Conservation (phyloP, 2,797 vertebrate genomes). For the Australoheros facetus region DNA sequence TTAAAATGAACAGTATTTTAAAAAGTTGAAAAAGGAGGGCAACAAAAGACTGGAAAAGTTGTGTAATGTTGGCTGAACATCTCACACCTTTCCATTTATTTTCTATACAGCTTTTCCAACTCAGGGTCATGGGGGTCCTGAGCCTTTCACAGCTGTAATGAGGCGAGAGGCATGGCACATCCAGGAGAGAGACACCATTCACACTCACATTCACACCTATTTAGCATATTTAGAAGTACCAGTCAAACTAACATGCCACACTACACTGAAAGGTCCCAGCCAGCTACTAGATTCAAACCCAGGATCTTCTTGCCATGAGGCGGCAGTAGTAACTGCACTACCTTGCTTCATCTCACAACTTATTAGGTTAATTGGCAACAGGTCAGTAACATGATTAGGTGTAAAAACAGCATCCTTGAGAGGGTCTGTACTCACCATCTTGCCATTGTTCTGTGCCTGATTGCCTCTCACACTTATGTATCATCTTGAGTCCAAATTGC, state of each 20-base stretch:
- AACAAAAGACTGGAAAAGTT: not conserved
- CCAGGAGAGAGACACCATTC: not conserved
- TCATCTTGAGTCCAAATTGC: not conserved
- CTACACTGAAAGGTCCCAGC: not conserved
- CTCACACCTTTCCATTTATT: not conserved
- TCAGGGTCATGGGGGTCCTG: not conserved
- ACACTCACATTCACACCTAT: not conserved
- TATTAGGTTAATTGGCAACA: not conserved
- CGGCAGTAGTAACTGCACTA: not conserved
- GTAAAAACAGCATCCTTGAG: not conserved
- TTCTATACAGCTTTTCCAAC: not conserved
- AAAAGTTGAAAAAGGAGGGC: not conserved
- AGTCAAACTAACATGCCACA: too few relatives aligned
- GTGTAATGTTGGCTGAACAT: not conserved
- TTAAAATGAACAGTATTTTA: not conserved
- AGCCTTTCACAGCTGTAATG: not conserved
- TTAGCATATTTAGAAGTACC: too few relatives aligned
- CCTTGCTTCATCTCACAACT: not conserved
- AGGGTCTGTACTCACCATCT: not conserved
- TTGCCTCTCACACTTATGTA: not conserved
- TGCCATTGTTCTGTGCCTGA: constrained; percentile 2
- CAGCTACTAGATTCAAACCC: not conserved
- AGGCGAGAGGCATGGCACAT: not conserved
- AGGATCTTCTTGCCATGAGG: not conserved
- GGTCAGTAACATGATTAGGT: not conserved